Conservation (phyloP, 2,888 invertebrate species). For the Priocnemis perturbator region DNA sequence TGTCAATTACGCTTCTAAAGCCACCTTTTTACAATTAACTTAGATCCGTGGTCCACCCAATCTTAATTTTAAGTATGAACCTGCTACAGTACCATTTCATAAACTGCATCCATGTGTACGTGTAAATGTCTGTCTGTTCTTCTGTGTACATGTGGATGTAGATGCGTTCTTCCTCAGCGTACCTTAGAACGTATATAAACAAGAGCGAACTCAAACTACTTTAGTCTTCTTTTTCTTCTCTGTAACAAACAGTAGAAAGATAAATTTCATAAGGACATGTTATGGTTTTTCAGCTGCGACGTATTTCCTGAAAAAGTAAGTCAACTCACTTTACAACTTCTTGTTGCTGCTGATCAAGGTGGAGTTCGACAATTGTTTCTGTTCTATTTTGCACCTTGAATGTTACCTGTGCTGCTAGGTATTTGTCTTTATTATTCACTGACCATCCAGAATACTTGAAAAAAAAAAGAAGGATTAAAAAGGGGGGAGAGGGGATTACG, state of each 20-base stretch:
- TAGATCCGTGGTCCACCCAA: constrained; percentile 56
- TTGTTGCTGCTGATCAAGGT: constrained; percentile 68
- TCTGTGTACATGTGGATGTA: constrained; percentile 56
- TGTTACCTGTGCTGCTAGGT: constrained; percentile 75
- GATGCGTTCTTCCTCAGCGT: constrained; percentile 51
- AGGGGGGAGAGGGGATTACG: neutral
- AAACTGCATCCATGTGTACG: constrained; percentile 47
- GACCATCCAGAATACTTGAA: constrained; percentile 78
- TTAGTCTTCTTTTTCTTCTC: constrained; percentile 72
- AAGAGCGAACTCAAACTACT: constrained; percentile 62
- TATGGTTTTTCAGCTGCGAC: neutral
- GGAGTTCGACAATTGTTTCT: constrained; percentile 76
- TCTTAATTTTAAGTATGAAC: constrained; percentile 55
- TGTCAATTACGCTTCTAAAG: constrained; percentile 43
- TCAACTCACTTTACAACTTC: constrained; percentile 69
- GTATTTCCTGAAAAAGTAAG: neutral
- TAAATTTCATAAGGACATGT: neutral
- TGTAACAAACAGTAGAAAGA: constrained; percentile 49
- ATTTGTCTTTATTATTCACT: constrained; percentile 75
- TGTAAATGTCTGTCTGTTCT: constrained; percentile 50
- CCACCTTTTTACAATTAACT: constrained; percentile 47
- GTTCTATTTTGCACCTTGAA: constrained; percentile 76
- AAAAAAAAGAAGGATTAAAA: constrained; percentile 55
- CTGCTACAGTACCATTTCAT: constrained; percentile 55
- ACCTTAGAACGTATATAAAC: constrained; percentile 68